Percentiles rank a stretch among this genome's conserved stretches.
These are phyloP conservation scores for Regulus satrapa DNA, from an alignment of 2,113 vertebrate species.

Conservation along the genomic window DNA sequence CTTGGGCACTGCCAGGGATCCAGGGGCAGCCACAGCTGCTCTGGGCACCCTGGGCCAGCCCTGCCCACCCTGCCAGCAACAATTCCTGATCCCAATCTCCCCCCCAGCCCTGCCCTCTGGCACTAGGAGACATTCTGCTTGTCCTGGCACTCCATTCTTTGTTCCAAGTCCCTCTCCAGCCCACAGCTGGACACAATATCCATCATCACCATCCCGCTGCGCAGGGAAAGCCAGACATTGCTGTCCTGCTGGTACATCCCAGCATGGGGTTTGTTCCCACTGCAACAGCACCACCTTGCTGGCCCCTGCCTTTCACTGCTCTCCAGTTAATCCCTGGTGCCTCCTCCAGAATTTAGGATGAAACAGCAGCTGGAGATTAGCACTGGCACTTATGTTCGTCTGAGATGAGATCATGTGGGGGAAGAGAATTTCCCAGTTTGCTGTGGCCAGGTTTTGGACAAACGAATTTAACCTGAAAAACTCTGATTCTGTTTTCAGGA, in stretches of 20 bases:
- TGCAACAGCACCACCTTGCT: neutral
- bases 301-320: neutral
- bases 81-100: neutral
- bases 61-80: neutral
- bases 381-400: neutral
- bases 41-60: neutral
- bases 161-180: neutral
- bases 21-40: neutral
- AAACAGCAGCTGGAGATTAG: neutral
- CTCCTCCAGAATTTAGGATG: neutral
- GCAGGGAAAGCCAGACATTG: fast-evolving
- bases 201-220: neutral
- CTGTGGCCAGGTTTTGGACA: fast-evolving
- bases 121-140: fast-evolving
- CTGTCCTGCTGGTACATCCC: neutral
- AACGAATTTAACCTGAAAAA: neutral
- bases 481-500: neutral
- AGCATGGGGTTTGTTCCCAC: neutral
- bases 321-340: neutral
- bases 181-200: neutral
- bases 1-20: neutral
- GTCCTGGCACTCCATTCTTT: neutral
- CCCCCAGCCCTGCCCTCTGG: neutral
- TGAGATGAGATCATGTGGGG: fast-evolving
- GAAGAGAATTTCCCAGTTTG: neutral